Conservation (phyloP, 2,797 vertebrate species). For the Meda fulgida region DNA sequence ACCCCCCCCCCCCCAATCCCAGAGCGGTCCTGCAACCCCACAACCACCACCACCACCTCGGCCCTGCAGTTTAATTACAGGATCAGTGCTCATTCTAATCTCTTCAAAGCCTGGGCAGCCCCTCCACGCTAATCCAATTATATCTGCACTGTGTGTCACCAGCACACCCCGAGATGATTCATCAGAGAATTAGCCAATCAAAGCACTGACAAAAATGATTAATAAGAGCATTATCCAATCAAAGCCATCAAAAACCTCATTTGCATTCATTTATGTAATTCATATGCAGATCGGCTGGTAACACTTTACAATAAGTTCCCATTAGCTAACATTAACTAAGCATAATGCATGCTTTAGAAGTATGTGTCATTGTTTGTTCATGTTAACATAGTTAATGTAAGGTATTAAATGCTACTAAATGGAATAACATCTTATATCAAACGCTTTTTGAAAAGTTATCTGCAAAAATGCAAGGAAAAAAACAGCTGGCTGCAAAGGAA, state of each 20-base stretch:
- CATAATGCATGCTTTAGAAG: neutral
- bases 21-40: slow-evolving; percentile 51
- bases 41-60: slow-evolving; percentile 58
- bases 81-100: slow-evolving; percentile 96
- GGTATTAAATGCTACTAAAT: neutral
- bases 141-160: slow-evolving; percentile 89
- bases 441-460: neutral
- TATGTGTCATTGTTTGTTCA: neutral
- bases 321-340: neutral
- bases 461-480: neutral
- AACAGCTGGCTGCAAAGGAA: neutral
- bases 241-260: slow-evolving; percentile 60
- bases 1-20: slow-evolving; percentile 59
- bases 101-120: slow-evolving; percentile 90
- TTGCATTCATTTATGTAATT: slow-evolving; percentile 64
- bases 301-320: slow-evolving; percentile 45
- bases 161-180: slow-evolving; percentile 84
- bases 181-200: slow-evolving; percentile 89
- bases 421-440: neutral
- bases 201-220: slow-evolving; percentile 71
- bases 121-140: slow-evolving; percentile 98
- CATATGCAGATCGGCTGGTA: slow-evolving; percentile 60
- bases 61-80: slow-evolving; percentile 94
- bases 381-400: neutral
- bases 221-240: slow-evolving; percentile 66